These are phyloP conservation scores for Rhopalosiphum maidis DNA, from an alignment of 1,140 invertebrate species.

Conservation along the genomic window DNA sequence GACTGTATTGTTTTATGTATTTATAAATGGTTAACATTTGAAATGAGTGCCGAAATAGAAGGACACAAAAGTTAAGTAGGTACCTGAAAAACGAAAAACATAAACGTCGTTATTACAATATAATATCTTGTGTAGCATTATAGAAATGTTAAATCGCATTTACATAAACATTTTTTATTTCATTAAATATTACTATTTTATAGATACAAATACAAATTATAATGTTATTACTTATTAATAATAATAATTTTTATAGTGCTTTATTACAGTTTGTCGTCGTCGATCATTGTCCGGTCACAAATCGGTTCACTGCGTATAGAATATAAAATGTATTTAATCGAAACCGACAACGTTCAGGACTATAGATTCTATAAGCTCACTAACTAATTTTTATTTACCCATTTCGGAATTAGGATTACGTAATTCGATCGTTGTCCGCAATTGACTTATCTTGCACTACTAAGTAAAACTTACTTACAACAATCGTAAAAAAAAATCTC, in stretches of 20 bases:
- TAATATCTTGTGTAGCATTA: neutral
- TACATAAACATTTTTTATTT: neutral
- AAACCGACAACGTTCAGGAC: neutral
- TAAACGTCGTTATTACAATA: neutral
- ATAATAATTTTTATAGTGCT: neutral
- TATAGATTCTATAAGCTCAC: neutral
- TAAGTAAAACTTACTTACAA: neutral
- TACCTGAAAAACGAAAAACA: conserved; percentile 17
- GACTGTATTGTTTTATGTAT: conserved; percentile 26
- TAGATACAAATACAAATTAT: neutral
- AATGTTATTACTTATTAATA: neutral
- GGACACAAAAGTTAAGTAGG: neutral
- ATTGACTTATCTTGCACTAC: neutral
- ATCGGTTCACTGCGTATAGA: neutral
- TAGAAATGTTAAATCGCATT: neutral
- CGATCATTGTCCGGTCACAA: neutral
- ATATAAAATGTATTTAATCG: neutral
- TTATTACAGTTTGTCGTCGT: neutral
- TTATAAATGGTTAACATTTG: conserved; percentile 22
- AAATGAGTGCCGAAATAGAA: neutral
- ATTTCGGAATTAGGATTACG: neutral
- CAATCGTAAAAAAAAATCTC: neutral
- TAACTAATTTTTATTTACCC: neutral
- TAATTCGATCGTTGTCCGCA: neutral
- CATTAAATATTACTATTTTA: neutral